Conservation (phyloP, 2,113 vertebrate genomes). For the Cairina moschata region DNA sequence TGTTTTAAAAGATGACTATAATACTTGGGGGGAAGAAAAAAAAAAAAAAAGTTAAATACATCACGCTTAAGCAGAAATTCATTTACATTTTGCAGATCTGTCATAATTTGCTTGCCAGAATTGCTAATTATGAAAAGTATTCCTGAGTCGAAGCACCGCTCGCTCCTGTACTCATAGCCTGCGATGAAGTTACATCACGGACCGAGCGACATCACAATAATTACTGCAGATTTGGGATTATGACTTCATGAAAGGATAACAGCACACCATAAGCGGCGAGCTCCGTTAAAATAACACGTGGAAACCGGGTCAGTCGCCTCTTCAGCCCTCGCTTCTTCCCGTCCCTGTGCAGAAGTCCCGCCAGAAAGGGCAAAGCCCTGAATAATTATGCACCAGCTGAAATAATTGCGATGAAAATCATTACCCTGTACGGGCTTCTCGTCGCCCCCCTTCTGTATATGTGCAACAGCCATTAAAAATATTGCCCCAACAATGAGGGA, state of each 20-base stretch:
- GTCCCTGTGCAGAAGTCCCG: fast-evolving
- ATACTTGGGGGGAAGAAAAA: background rate
- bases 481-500: background rate
- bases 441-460: background rate
- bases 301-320: background rate
- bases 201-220: background rate
- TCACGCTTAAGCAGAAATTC: constrained; percentile 52
- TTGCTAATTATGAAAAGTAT: constrained; percentile 27
- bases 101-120: constrained; percentile 12
- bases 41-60: constrained; percentile 2
- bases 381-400: background rate
- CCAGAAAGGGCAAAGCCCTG: background rate
- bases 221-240: background rate
- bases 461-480: constrained; percentile 57
- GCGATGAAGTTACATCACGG: background rate
- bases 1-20: constrained; percentile 69
- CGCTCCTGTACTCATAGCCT: background rate
- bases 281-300: background rate
- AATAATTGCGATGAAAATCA: background rate
- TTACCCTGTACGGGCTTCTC: background rate
- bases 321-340: background rate
- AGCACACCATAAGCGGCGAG: background rate
- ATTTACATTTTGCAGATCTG: constrained; percentile 18
- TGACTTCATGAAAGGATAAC: background rate
- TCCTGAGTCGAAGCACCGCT: background rate